phyloP scores from a whole-genome alignment of 1,140 invertebrate species.

The Paraescarpia echinospica region DNA sequence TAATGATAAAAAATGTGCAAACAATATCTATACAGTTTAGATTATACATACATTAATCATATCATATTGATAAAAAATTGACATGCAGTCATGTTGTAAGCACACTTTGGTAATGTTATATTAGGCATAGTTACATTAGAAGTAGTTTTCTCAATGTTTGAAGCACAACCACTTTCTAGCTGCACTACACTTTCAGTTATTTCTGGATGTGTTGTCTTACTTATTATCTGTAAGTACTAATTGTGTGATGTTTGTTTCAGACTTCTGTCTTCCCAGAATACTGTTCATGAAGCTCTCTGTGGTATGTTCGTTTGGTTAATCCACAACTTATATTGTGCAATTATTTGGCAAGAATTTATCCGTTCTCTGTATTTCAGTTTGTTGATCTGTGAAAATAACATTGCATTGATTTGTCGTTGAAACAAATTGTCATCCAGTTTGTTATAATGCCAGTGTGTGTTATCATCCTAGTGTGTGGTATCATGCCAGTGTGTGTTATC shows the following conservation, averaged over 20 bases:
- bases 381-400: background rate
- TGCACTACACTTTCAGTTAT: background rate
- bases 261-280: conserved; percentile 67
- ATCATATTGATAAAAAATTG: too few species aligned
- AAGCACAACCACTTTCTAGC: background rate
- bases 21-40: too few species aligned
- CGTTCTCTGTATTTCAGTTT: background rate
- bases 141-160: background rate
- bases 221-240: background rate
- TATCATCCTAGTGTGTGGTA: too few species aligned
- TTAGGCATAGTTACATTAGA: background rate
- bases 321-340: background rate
- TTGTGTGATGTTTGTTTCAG: conserved; percentile 51
- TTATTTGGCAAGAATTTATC: background rate
- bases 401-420: background rate
- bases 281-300: conserved; percentile 85
- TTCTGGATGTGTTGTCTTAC: background rate
- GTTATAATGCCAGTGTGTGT: too few species aligned
- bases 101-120: background rate
- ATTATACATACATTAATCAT: too few species aligned
- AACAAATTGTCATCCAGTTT: background rate
- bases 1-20: too few species aligned
- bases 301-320: conserved; percentile 46
- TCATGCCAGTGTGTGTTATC: too few species aligned
- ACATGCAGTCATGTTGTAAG: too few species aligned